Evolutionary conservation across 35 echinoderm and acorn worm species (phyloP), one percentile per base, ranked within the genome.

Genomic region (Heliocidaris erythrogramma): DNA sequence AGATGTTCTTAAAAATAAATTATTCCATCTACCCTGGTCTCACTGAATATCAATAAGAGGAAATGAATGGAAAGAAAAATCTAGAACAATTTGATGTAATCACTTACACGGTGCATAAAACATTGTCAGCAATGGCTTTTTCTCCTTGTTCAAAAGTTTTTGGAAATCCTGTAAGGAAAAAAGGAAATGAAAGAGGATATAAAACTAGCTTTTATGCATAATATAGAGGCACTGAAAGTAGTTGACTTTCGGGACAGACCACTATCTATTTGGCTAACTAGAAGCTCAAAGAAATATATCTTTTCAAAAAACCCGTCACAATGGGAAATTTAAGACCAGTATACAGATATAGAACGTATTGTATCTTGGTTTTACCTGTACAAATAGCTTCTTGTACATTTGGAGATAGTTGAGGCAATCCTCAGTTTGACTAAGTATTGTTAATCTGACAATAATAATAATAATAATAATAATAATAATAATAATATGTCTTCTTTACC

Each of bases 21-120:
- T 7, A 14, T 56, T 56, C 52, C 10, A 56, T 14, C 52, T 13
- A 12, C 13, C 52, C 52, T 52, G 49, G 0, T 52, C 49, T 56
- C 9, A 56, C 52, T 56, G 14, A 56, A 56, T 53, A 5, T 69
- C 17, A 69, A 69, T n/a, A 78, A 27, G 65, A 27, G 27, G 14
- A 78, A 78, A 78, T 78, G 10, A 0, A 56, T 56, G 52, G 52
- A 56, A 14, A 56, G 14, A 56, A 56, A 56, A 13, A 56, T 2
- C 7, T 2, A 52, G 7, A 52, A 52, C 49, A 52, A 52, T 52
- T 52, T 56, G 14, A 2, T 27, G 27, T 78, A 0, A 30, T 18
- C 90, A 97, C 98, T 97, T 94, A 99, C 98, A 99, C 95, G 98
- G 98, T 16, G 98, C 97, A 97, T 99, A 99, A 94, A 99, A 99